A percentile compares a stretch with the other conserved stretches of the same genome.
These are phyloP conservation scores for Archaeoteleia sp. DNA, from an alignment of 2,888 invertebrate genomes.

Conservation along the genomic window DNA sequence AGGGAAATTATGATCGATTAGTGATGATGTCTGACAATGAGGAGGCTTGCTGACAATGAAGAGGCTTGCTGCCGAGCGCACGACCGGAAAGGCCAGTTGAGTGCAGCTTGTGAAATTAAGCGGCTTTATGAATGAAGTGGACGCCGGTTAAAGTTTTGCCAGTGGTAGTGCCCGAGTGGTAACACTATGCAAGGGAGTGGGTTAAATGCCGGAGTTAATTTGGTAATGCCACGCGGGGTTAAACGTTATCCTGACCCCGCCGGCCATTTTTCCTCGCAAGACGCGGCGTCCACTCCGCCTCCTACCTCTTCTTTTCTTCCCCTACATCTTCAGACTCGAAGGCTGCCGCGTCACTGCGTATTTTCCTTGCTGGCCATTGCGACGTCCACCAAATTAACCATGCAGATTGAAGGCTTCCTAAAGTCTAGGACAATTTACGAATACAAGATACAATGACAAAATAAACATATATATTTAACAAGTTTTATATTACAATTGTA, in stretches of 20 bases:
- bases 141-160: conserved; percentile 37
- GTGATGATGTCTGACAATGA: conserved; percentile 22
- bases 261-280: conserved; percentile 38
- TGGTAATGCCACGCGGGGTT: conserved; percentile 67
- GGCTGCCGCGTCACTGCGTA: conserved; percentile 15
- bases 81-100: conserved; percentile 66
- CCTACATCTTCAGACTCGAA: conserved; percentile 28
- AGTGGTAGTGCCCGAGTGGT: conserved; percentile 37
- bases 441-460: conserved; percentile 7
- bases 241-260: conserved; percentile 67
- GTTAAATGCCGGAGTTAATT: conserved; percentile 71
- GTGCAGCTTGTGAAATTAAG: conserved; percentile 64
- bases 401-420: conserved; percentile 45
- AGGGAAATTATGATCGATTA: conserved; percentile 16
- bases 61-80: conserved; percentile 3
- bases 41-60: conserved; percentile 7
- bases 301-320: conserved; percentile 4
- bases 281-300: conserved; percentile 31
- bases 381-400: conserved; percentile 37
- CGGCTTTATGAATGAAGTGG: conserved; percentile 61
- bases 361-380: conserved; percentile 21
- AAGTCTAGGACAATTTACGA: conserved; percentile 24
- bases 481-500: no score
- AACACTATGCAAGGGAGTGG: conserved; percentile 56
- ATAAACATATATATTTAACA: conserved; percentile 1